Percentiles rank a stretch among this genome's conserved stretches.
These are phyloP conservation scores for Holocentrus rufus DNA, from an alignment of 2,797 vertebrate species.

Conservation along the genomic window DNA sequence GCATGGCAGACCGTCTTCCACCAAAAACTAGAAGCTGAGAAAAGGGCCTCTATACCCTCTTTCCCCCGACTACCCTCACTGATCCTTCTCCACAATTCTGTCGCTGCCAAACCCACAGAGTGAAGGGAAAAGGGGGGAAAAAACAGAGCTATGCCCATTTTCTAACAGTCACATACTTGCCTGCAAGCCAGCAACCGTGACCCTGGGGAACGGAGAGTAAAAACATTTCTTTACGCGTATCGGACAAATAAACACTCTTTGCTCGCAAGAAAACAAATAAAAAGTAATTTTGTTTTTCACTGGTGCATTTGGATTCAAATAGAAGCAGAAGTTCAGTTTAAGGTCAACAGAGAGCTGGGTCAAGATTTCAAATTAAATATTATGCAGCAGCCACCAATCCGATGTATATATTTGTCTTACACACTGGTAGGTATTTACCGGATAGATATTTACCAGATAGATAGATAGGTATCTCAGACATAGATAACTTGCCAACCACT, in stretches of 20 bases:
- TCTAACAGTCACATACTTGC: conserved; percentile 54
- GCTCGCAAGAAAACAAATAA: conserved; percentile 45
- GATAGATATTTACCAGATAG: too few species aligned
- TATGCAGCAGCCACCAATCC: neutral
- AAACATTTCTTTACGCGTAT: conserved; percentile 29
- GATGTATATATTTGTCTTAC: neutral
- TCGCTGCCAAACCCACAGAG: conserved; percentile 64
- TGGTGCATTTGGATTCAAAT: conserved; percentile 29
- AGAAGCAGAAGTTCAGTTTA: conserved; percentile 17
- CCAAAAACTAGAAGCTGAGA: conserved; percentile 37
- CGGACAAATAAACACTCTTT: conserved; percentile 50
- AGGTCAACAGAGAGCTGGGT: conserved; percentile 11
- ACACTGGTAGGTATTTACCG: neutral
- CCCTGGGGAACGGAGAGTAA: conserved; percentile 31
- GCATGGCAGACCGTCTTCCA: conserved; percentile 43
- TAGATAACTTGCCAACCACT: neutral
- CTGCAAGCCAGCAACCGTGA: conserved; percentile 46
- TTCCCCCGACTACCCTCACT: conserved; percentile 30
- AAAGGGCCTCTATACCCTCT: conserved; percentile 39
- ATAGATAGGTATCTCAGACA: too few species aligned
- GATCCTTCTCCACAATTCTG: conserved; percentile 45
- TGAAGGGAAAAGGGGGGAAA: conserved; percentile 10
- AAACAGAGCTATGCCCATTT: conserved; percentile 47
- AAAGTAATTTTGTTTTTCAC: conserved; percentile 32
- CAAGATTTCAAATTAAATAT: conserved; percentile 22